Base-by-base conservation (phyloP, 2,888 invertebrate genomes). In the Rambutsinella grinnellia region DNA sequence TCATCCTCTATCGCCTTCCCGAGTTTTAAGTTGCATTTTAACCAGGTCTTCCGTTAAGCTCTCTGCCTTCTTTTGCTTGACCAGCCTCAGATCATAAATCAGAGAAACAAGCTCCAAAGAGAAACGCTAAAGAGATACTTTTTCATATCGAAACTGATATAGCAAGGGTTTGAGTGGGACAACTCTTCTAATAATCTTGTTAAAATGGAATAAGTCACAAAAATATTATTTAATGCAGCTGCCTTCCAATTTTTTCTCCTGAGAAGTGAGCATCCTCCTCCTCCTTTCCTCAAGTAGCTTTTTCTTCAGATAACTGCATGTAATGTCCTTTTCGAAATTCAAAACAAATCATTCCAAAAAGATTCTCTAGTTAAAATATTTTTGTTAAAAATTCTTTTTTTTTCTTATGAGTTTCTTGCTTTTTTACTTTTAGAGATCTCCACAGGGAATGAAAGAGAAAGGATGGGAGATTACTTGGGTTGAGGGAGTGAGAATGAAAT, bases 31-130 rank as follows among this genome's bases (percentile, higher is more conserved):
- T n/a, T n/a, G n/a, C n/a, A n/a, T n/a, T n/a, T n/a, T n/a, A n/a
- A n/a, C n/a, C n/a, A n/a, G n/a, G n/a, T 49, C 49, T 19, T 36
- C 36, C 13, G 36, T 36, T 5, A 36, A 44, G n/a, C 49, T 49
- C n/a, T 49, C 19, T 17, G 49, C 5, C 49, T 19, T 17, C n/a
- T 54, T 23, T 21, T 54, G 66, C 74, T 74, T 74, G 74, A 74
- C 74, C 74, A 74, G 74, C 60, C 74, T 54, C 26, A 60, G 61
- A 44, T 36, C 74, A 74, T 74, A 74, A 74, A 74, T 74, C 74
- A 74, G 24, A 27, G 24, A n/a, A 61, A 72, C 51, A 60, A 74
- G 66, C 36, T 26, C 24, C 44, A 36, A 2, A 56, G 8, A 27
- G 21, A 36, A 60, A 36, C 44, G 3, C 6, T 21, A 54, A 21